A percentile compares a stretch with the other conserved stretches of the same genome.
These are phyloP conservation scores for Otus sunia DNA, from an alignment of 2,113 vertebrate species.

Conservation along the genomic window DNA sequence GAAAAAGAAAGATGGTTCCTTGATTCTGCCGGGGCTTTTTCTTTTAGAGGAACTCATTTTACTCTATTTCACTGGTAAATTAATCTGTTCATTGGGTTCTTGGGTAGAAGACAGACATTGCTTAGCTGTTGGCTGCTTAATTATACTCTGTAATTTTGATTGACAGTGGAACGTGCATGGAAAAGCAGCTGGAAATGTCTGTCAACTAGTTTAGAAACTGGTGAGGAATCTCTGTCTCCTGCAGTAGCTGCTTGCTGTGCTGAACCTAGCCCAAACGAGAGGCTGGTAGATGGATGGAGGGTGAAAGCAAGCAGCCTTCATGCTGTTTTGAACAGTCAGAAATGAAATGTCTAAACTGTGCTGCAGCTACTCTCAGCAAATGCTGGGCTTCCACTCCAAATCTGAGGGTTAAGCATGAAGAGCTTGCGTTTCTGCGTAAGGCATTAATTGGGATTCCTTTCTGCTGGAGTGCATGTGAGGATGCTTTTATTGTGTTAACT, in stretches of 20 bases:
- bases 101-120: constrained; percentile 26
- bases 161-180: background rate
- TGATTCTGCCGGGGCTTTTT: background rate
- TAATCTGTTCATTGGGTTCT: constrained; percentile 46
- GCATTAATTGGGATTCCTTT: constrained; percentile 18
- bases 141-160: constrained; percentile 50
- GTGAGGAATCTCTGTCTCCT: background rate
- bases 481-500: constrained; percentile 7
- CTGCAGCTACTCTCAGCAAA: background rate
- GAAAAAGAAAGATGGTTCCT: background rate
- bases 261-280: background rate
- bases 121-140: constrained; percentile 51
- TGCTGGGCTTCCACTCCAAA: background rate
- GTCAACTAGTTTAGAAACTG: background rate
- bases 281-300: background rate
- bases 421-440: background rate
- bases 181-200: constrained; percentile 28
- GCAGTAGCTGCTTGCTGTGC: background rate
- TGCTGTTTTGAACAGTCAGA: background rate
- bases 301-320: background rate
- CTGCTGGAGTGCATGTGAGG: background rate
- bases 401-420: background rate
- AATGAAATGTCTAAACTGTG: background rate
- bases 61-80: constrained; percentile 46
- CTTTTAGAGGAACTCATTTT: constrained; percentile 4